These are phyloP conservation scores for Galerucella calmariensis DNA, from an alignment of 2,888 invertebrate genomes.

Conservation along the genomic window DNA sequence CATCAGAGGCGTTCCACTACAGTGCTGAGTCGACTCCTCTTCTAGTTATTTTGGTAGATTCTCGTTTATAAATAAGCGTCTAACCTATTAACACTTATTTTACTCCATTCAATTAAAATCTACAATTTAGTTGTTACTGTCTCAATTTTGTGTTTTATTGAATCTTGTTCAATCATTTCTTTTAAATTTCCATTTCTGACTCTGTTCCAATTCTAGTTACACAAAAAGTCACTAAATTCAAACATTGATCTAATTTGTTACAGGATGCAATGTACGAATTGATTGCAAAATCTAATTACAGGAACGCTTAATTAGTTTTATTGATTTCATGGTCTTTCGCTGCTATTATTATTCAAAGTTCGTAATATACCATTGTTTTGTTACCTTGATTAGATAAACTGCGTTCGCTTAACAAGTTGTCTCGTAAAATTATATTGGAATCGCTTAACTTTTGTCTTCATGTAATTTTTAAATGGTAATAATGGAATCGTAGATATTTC, in stretches of 20 bases:
- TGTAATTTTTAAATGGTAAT: too few species aligned
- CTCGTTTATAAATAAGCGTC: too few species aligned
- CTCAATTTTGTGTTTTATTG: too few species aligned
- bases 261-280: slow-evolving; percentile 14
- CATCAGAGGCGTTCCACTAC: too few species aligned
- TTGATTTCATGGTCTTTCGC: slow-evolving; percentile 30
- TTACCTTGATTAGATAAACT: slow-evolving; percentile 24
- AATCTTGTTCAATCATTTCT: not conserved
- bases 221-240: slow-evolving; percentile 1
- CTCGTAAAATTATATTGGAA: not conserved
- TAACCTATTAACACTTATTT: too few species aligned
- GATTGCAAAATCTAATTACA: slow-evolving; percentile 19
- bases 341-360: slow-evolving; percentile 27
- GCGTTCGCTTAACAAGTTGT: not conserved
- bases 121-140: too few species aligned
- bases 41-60: too few species aligned
- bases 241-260: slow-evolving; percentile 12
- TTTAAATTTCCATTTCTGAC: not conserved
- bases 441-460: not conserved
- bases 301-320: slow-evolving; percentile 23
- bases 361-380: slow-evolving; percentile 27
- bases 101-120: too few species aligned
- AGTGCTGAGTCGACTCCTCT: too few species aligned
- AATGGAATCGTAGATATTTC: too few species aligned
- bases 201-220: not conserved